Evolutionary conservation across 2,113 vertebrate species (phyloP), one percentile per base, ranked within the genome.

Genomic region (Ptychochromis oligacanthus): DNA sequence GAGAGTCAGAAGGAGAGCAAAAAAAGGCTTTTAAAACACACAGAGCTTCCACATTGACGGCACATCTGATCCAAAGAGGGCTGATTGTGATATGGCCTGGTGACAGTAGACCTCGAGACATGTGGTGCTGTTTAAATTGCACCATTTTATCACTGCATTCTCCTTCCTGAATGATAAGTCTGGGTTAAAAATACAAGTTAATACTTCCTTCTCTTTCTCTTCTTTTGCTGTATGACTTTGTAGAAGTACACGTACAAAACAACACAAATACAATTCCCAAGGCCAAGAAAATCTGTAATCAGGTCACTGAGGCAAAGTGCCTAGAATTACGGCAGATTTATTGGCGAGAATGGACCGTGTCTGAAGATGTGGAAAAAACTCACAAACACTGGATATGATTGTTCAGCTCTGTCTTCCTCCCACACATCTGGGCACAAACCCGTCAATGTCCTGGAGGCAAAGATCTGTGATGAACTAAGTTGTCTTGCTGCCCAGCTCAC

Each of bases 381-480:
- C 70, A 77, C 87, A 83, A 80, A 87, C 87, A 85, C 82, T 90
- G 77, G 43, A 83, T 86, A 57, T 78, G 67, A 87, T 79, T 89
- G 88, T 90, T 88, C 80, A 62, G 75, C 77, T 83, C 77, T 55
- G 87, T 83, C 60, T 78, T 67, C 77, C 83, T 87, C 82, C 85
- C 86, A 92, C 91, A 91, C 90, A 94, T 93, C 93, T 93, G 91
- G 91, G 89, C 85, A 93, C 90, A 93, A 92, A 88, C 86, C 61
- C 82, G 59, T 86, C 88, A 91, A 87, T 92, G 91, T 93, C 87
- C 77, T 59, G 22, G 57, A 17, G 83, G 87, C 91, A 76, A 62
- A 81, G 60, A 84, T 91, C 59, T 75, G 62, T 75, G 85, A 92
- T 86, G 64, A 88, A 78, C 81, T 31, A 40, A 80, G 56, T 22